Evolutionary conservation across 2,113 vertebrate species (phyloP).

Genomic region (Terrapene triunguis): DNA sequence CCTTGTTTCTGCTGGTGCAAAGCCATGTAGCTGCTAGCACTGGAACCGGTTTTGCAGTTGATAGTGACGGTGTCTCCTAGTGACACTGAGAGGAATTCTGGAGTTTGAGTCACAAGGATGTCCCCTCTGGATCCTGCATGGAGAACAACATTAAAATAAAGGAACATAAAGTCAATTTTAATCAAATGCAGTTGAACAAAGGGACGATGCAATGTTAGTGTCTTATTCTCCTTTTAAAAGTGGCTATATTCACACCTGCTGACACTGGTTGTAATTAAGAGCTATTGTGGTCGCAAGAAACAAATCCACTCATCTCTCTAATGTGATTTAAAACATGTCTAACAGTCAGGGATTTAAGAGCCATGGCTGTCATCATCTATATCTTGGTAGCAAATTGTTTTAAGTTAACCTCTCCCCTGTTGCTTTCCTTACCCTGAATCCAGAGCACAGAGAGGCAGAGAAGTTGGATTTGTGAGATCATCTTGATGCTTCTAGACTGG

Average conservation of each 20-base stretch:
- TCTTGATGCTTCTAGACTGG: neutral
- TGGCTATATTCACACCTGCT: neutral
- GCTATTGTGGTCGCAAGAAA: neutral
- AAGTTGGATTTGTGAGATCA: neutral
- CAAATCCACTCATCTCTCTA: neutral
- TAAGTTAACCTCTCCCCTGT: neutral
- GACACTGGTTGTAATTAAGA: neutral
- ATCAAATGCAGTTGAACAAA: neutral
- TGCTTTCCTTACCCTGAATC: neutral
- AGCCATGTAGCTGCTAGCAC: neutral
- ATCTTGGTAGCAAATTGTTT: neutral
- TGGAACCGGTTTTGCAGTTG: neutral
- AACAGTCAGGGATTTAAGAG: neutral
- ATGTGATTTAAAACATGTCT: neutral
- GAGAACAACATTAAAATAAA: neutral
- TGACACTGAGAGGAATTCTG: neutral
- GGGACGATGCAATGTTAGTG: neutral
- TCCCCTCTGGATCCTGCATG: neutral
- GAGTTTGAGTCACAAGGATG: neutral
- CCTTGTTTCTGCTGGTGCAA: neutral
- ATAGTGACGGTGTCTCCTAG: neutral
- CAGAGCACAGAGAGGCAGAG: neutral
- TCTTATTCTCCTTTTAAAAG: neutral
- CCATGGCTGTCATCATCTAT: accelerated
- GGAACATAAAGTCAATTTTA: neutral